Conservation (phyloP, 2,113 vertebrate species). For the Datnioides undecimradiatus region DNA sequence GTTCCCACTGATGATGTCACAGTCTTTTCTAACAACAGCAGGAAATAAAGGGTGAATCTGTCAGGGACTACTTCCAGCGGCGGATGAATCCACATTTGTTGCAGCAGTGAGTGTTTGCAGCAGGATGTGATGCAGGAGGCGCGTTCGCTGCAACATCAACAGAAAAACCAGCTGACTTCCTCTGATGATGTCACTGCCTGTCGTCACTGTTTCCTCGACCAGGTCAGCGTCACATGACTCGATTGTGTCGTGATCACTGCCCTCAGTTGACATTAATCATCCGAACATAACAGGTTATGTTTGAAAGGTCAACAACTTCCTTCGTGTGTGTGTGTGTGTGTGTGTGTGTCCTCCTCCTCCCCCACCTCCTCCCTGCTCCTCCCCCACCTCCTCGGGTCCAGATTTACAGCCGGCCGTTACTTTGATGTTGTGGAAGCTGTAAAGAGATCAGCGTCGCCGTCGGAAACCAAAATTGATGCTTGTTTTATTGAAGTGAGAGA, state of each 20-base stretch:
- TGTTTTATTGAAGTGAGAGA: constrained; percentile 89
- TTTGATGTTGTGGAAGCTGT: constrained; percentile 91
- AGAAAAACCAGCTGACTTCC: too few species aligned
- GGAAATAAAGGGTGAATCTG: too few species aligned
- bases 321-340: too few species aligned
- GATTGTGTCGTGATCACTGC: background rate
- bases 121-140: too few species aligned
- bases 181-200: too few species aligned
- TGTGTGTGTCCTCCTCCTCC: background rate
- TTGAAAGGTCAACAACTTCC: constrained; percentile 6
- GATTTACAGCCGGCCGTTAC: constrained; percentile 91
- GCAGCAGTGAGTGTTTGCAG: too few species aligned
- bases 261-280: background rate
- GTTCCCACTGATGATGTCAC: too few species aligned
- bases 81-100: too few species aligned
- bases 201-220: too few species aligned
- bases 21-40: too few species aligned
- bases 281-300: background rate
- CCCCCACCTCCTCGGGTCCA: background rate
- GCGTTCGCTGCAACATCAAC: too few species aligned
- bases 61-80: too few species aligned
- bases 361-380: constrained; percentile 4
- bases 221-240: background rate
- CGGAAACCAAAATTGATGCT: constrained; percentile 91
- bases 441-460: constrained; percentile 91